Base-by-base conservation (phyloP, 2,113 vertebrate genomes). In the Pelobates fuscus region DNA sequence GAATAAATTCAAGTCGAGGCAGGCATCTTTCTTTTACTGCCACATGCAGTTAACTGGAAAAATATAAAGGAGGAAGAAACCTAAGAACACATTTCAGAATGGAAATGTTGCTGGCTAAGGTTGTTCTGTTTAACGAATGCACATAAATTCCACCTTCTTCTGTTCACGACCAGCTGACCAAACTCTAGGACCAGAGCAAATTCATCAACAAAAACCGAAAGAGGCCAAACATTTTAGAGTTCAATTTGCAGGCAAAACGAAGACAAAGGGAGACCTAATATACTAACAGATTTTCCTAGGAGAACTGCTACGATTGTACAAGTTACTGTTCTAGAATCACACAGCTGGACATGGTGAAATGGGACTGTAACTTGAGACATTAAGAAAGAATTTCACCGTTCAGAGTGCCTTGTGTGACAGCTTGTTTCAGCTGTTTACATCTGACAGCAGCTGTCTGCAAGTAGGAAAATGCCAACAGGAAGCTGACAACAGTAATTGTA, bases 41-140 rank as follows among this genome's bases (percentile, higher is more conserved):
- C 43, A n/a, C n/a, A n/a, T n/a, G n/a, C 24, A 58, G 21, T 25
- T 70, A 54, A 25, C 11, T 55, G 20, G 21, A 25, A 52, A 68
- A 43, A 17, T 2, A 5, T 15, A 24, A 76, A 52, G 54, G 6
- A 8, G 8, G 44, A n/a, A 41, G 54, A 68, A 68, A 68, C n/a
- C n/a, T 11, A 44, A 66, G 5, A 29, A 52, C 43, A 44, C 43
- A 61, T 68, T 52, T 68, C 32, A 64, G 73, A 68, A 52, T 68
- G 4, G 29, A 67, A 18, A 15, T 8, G 17, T 32, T 49, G 37
- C 64, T 67, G 18, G n/a, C 55, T 27, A n/a, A 18, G 49, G 44
- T 44, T 71, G 62, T 86, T 84, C 83, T 86, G 85, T 87, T n/a
- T 83, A 80, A 87, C 85, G 86, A 90, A 91, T 87, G 81, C 81